Evolutionary conservation across 2,888 invertebrate species (phyloP).

Genomic region (Sclerodermus sp.): DNA sequence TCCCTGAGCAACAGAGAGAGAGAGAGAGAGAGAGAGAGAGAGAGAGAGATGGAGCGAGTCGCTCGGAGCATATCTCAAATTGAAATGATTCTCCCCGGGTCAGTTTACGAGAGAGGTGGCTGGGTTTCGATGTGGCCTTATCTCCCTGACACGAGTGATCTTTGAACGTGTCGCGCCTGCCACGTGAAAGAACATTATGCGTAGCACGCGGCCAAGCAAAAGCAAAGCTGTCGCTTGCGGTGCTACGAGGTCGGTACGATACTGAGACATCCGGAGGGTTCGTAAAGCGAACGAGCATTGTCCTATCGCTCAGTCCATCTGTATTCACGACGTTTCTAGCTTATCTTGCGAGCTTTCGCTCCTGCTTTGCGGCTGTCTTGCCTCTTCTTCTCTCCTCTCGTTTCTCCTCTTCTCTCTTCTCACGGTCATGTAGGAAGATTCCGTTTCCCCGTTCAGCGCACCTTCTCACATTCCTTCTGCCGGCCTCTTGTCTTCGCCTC

Average conservation of each 20-base stretch:
- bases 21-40: slow-evolving; percentile 6
- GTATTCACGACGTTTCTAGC: slow-evolving; percentile 48
- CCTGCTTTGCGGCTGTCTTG: neutral
- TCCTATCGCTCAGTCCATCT: slow-evolving; percentile 51
- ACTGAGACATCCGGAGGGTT: slow-evolving; percentile 29
- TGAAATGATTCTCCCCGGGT: too few relatives aligned
- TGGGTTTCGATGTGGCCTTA: too few relatives aligned
- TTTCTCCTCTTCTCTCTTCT: slow-evolving; percentile 10
- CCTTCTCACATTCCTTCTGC: neutral
- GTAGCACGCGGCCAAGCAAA: slow-evolving; percentile 28
- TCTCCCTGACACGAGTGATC: too few relatives aligned
- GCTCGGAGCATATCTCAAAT: too few relatives aligned
- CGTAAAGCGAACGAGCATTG: slow-evolving; percentile 36
- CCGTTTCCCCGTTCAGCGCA: too few relatives aligned
- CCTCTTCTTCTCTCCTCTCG: too few relatives aligned
- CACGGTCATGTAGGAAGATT: slow-evolving; percentile 3
- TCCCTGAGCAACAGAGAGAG: slow-evolving; percentile 3
- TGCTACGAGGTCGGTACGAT: slow-evolving; percentile 20
- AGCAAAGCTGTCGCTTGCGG: slow-evolving; percentile 24
- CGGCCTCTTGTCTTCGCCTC: slow-evolving; percentile 15
- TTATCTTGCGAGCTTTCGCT: slow-evolving; percentile 37
- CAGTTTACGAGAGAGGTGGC: too few relatives aligned
- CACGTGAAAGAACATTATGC: slow-evolving; percentile 19
- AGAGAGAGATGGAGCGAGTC: slow-evolving; percentile 13
- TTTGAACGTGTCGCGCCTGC: neutral